phyloP scores from a whole-genome alignment of 1,140 invertebrate species.

The Temnothorax curvispinosus region DNA sequence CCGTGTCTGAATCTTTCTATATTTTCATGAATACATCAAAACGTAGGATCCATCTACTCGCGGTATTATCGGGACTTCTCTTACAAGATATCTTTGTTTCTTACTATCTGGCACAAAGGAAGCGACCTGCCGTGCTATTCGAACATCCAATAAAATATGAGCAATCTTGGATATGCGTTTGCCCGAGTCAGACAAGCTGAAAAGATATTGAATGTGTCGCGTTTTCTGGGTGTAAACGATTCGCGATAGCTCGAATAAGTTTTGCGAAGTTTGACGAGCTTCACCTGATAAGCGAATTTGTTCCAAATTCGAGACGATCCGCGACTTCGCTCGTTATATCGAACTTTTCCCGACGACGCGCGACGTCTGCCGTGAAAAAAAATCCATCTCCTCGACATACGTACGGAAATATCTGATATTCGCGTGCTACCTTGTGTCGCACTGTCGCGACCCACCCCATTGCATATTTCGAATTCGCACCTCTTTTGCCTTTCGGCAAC shows the following conservation, averaged over 20 bases:
- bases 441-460: background rate
- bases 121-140: background rate
- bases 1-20: constrained; percentile 1
- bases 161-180: constrained; percentile 15
- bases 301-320: background rate
- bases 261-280: background rate
- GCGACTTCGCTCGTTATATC: background rate
- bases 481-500: constrained; percentile 19
- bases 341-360: background rate
- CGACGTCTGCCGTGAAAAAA: background rate
- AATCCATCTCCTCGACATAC: background rate
- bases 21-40: constrained; percentile 25
- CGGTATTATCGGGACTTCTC: constrained; percentile 71
- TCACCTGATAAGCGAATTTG: background rate
- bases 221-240: constrained; percentile 8
- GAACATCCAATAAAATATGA: constrained; percentile 16
- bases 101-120: constrained; percentile 19
- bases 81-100: constrained; percentile 70
- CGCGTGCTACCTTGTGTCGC: background rate
- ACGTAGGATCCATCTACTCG: constrained; percentile 53
- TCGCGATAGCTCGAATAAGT: background rate
- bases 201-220: background rate
- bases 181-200: background rate
- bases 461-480: constrained; percentile 36
- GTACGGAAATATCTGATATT: constrained; percentile 7